Evolutionary conservation across 2,888 invertebrate species (phyloP).

Genomic region (Netelia virgata): DNA sequence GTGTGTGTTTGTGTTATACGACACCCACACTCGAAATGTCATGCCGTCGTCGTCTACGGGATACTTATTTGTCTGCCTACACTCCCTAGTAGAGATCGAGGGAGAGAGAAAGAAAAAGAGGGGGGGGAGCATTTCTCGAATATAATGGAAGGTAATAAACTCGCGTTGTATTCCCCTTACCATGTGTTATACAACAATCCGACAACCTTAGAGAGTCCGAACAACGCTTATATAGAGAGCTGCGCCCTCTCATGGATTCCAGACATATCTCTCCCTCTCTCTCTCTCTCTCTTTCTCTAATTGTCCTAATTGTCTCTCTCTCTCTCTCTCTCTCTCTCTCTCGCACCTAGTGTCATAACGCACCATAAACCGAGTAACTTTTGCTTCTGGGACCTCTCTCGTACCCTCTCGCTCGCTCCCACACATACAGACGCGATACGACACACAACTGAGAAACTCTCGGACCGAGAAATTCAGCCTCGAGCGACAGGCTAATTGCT

Average conservation of each 20-base stretch:
- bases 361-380: slow-evolving; percentile 71
- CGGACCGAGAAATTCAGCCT: slow-evolving; percentile 60
- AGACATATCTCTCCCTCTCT: background rate
- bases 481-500: slow-evolving; percentile 70
- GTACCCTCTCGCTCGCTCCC: slow-evolving; percentile 65
- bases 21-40: slow-evolving; percentile 58
- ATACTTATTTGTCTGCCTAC: slow-evolving; percentile 60
- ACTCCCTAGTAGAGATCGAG: slow-evolving; percentile 9
- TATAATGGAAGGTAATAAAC: slow-evolving; percentile 55
- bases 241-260: slow-evolving; percentile 23
- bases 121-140: slow-evolving; percentile 37
- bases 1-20: background rate
- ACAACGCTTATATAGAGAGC: slow-evolving; percentile 3
- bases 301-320: background rate
- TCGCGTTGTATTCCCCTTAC: slow-evolving; percentile 31
- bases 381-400: slow-evolving; percentile 67
- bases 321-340: background rate
- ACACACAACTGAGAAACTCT: slow-evolving; percentile 52
- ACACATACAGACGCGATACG: background rate
- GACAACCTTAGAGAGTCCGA: slow-evolving; percentile 29
- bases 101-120: slow-evolving; percentile 17
- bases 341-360: slow-evolving; percentile 21
- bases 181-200: slow-evolving; percentile 43
- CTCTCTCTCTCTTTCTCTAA: background rate
- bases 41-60: slow-evolving; percentile 33